Conservation (phyloP, 2,888 invertebrate species). For the Acronicta alni region DNA sequence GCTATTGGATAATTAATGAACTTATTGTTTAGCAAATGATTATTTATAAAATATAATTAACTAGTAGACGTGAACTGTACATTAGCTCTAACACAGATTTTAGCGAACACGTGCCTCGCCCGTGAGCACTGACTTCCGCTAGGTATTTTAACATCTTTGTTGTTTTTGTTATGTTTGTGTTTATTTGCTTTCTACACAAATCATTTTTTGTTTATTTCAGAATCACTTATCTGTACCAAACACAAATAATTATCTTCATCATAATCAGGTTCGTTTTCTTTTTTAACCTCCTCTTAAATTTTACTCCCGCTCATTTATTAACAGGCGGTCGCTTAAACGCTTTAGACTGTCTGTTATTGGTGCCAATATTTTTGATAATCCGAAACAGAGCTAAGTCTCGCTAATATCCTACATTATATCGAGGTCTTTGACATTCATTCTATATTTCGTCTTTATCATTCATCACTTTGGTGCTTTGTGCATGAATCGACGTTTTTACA, state of each 20-base stretch:
- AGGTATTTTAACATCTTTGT: constrained; percentile 72
- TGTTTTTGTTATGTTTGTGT: constrained; percentile 84
- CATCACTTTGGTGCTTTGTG: constrained; percentile 62
- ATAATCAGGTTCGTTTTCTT: constrained; percentile 92
- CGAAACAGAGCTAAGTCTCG: constrained; percentile 48
- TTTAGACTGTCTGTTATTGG: constrained; percentile 66
- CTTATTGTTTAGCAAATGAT: constrained; percentile 38
- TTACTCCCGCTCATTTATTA: constrained; percentile 72
- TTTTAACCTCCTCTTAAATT: constrained; percentile 82
- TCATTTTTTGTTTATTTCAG: constrained; percentile 93
- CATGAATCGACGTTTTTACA: constrained; percentile 58
- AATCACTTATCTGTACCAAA: constrained; percentile 96
- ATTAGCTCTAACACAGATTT: constrained; percentile 62
- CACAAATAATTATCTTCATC: constrained; percentile 95
- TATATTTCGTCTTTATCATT: constrained; percentile 40
- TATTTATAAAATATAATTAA: constrained; percentile 18
- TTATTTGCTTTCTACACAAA: constrained; percentile 89
- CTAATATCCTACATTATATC: constrained; percentile 40
- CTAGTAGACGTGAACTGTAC: constrained; percentile 43
- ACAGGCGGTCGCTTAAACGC: constrained; percentile 76
- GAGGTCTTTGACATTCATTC: constrained; percentile 45
- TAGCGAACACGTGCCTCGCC: constrained; percentile 50
- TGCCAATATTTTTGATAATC: constrained; percentile 50
- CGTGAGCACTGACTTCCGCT: constrained; percentile 52
- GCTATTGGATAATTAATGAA: constrained; percentile 46